Base-by-base conservation (phyloP, 2,113 vertebrate species). In the Rana temporaria region DNA sequence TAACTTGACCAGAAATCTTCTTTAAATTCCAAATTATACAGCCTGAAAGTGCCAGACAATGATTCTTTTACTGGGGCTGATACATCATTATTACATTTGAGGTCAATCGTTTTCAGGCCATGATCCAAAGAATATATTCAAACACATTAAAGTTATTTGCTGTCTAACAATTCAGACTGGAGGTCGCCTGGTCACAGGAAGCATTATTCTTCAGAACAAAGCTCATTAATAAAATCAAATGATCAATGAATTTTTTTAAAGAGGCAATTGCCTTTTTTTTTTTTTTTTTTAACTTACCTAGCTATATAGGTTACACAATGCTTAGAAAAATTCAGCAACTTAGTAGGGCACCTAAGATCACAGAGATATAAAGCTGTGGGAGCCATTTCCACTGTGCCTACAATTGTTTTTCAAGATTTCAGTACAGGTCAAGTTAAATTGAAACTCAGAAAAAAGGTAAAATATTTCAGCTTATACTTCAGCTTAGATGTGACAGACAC, bases 61-160 rank as follows among this genome's bases (percentile, higher is more conserved):
- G 24, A 42, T 75, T 75, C 80, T 80, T 38, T 80, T n/a, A 80
- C 66, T 62, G 20, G 15, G 32, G 52, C 80, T 82, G 80, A 75
- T 82, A 82, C 71, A 82, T 82, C 71, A 82, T 75, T 82, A 82
- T 82, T 82, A 82, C 63, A 82, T 82, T 75, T 74, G 71, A 82
- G 80, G 71, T 73, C 71, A 74, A 82, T 82, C 53, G 72, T 82
- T 82, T 75, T 82, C 53, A 66, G 71, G 80, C 62, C 71, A 75
- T 30, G 14, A 63, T 55, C 63, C 80, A 74, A 75, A 59, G 48
- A 67, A 82, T 82, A 82, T 75, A 75, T 82, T 73, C 62, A 75
- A 67, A 82, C 71, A 75, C 80, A 82, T 82, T 82, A 75, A 4
- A 74, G 75, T 59, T 82, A 82, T 82, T 82, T 75, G 70, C 71